Base-by-base conservation (phyloP, 1,140 invertebrate species). In the Brachionus asplanchnoidis region DNA sequence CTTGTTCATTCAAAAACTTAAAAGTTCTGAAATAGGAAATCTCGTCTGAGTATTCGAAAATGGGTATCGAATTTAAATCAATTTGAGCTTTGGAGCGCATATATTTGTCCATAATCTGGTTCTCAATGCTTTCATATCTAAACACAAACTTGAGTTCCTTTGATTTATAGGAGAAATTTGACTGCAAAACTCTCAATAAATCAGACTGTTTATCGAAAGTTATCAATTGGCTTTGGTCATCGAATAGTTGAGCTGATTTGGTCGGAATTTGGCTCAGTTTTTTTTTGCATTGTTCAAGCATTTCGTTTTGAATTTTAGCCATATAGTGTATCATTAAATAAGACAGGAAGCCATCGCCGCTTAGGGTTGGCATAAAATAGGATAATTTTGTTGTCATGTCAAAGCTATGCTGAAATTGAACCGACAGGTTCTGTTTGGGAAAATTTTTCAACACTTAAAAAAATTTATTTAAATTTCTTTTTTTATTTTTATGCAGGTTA, bases 221-320 rank as follows among this genome's bases (percentile, higher is more conserved):
- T 50, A 77, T 77, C 26, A 77, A 50, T 14, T 20, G 26, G 11
- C 12, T 14, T 77, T n/a, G 12, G 20, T 28, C 26, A n/a, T 46
- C 26, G 20, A 77, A 50, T n/a, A 50, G 42, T 28, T 28, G 12
- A 23, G 9, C 20, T 23, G 40, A 12, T 50, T 77, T 77, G 7
- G 11, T 23, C 42, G 3, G 73, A 14, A 50, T 26, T 9, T 77
- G 14, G 7, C 42, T 77, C 1, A 26, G 14, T 26, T 50, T 77
- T 77, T 50, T 77, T 20, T 3, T 50, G 8, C 20, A 32, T 23
- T 50, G 73, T 3, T 77, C 82, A 36, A 88, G 78, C 79, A 88
- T 87, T 26, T 86, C 80, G 56, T 88, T 88, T 77, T 88, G 87
- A 84, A 86, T 86, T n/a, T 84, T 85, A 23, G 85, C 66, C 6